phyloP scores from a whole-genome alignment of 1,140 invertebrate genomes.

The Neelides sp. region DNA sequence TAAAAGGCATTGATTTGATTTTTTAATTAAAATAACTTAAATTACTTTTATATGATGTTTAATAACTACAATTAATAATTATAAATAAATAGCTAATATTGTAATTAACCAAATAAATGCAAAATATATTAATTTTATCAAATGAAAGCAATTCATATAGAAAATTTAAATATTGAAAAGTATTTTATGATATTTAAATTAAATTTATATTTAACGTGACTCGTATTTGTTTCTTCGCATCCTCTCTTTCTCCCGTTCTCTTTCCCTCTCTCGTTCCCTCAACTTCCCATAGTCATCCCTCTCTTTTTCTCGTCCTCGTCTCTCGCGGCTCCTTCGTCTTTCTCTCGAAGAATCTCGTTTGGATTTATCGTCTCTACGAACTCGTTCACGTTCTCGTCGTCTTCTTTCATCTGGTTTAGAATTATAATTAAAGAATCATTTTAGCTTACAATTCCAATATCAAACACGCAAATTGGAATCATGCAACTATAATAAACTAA shows the following conservation, averaged over 20 bases:
- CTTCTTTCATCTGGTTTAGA: background rate
- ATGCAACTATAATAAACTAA: background rate
- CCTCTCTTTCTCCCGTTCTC: conserved; percentile 24
- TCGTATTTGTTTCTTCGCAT: too few species aligned
- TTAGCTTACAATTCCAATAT: background rate
- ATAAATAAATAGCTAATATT: too few species aligned
- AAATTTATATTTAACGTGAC: too few species aligned
- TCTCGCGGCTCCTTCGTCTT: conserved; percentile 20
- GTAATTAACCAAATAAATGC: too few species aligned
- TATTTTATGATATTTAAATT: too few species aligned
- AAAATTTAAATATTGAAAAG: too few species aligned
- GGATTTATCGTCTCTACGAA: background rate
- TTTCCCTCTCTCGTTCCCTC: conserved; percentile 29
- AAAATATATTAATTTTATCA: too few species aligned
- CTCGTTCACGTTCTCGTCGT: conserved; percentile 14
- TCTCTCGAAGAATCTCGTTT: background rate
- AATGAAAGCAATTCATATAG: too few species aligned
- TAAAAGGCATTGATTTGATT: too few species aligned
- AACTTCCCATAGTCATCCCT: conserved; percentile 13
- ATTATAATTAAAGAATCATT: background rate
- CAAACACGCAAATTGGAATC: background rate
- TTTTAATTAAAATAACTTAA: too few species aligned
- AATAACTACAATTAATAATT: too few species aligned
- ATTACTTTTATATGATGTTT: too few species aligned
- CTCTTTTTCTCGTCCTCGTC: conserved; percentile 30